phyloP scores from a whole-genome alignment of 2,797 vertebrate species.

The Anguilla megastoma region DNA sequence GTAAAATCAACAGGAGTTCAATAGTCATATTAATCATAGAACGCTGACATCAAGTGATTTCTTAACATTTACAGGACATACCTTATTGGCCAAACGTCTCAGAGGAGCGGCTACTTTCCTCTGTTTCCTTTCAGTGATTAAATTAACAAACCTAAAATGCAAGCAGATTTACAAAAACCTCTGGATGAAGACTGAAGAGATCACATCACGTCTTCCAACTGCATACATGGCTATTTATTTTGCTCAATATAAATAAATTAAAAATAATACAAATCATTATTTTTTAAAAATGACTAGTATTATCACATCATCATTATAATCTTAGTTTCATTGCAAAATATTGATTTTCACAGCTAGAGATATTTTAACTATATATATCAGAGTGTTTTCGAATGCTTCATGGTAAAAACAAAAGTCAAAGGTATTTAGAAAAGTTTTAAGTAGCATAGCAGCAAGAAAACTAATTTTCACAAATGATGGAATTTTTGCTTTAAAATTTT shows the following conservation, averaged over 20 bases:
- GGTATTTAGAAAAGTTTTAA: no score
- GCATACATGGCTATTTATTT: no score
- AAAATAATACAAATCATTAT: background rate
- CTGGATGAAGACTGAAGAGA: background rate
- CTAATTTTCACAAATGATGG: no score
- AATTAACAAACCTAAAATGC: slow-evolving; percentile 82
- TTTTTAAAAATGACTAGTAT: background rate
- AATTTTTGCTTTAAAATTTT: no score
- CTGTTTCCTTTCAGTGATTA: slow-evolving; percentile 89
- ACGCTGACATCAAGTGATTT: background rate
- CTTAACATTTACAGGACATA: slow-evolving; percentile 46
- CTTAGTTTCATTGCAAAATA: no score
- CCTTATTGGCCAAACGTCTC: slow-evolving; percentile 81
- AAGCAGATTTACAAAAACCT: background rate
- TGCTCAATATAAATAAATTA: background rate
- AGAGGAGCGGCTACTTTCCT: slow-evolving; percentile 76
- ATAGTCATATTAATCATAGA: background rate
- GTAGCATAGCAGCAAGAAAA: no score
- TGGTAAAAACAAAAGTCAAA: no score
- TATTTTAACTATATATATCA: no score
- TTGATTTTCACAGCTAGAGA: no score
- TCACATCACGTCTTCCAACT: no score
- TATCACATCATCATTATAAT: background rate
- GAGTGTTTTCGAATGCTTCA: no score
- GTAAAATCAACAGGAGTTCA: background rate